Percentiles rank a stretch among this genome's conserved stretches.
Evolutionary conservation across 2,888 invertebrate species (phyloP).

Genomic region (Scaptomyza caliginosa): DNA sequence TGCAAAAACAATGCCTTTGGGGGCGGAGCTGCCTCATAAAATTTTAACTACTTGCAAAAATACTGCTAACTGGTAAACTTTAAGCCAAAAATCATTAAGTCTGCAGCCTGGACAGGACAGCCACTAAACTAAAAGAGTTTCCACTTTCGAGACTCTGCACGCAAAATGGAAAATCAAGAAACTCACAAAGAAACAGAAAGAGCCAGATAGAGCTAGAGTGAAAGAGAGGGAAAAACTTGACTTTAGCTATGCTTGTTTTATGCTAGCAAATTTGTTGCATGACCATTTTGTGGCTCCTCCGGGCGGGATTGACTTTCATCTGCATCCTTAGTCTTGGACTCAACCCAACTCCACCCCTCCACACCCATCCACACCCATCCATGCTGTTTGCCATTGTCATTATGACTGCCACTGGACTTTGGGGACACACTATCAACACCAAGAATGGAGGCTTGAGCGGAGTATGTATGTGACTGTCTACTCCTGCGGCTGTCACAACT

Average conservation of each 20-base stretch:
- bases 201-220: background rate
- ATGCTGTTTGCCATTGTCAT: conserved; percentile 56
- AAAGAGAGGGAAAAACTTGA: conserved; percentile 7
- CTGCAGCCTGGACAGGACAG: conserved; percentile 55
- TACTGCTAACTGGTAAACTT: conserved; percentile 78
- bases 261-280: conserved; percentile 68
- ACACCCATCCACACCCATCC: background rate
- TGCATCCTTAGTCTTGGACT: background rate
- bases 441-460: background rate
- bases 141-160: conserved; percentile 21
- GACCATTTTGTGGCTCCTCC: conserved; percentile 66
- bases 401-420: conserved; percentile 66
- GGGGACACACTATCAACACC: conserved; percentile 43
- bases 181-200: background rate
- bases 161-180: conserved; percentile 2
- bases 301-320: conserved; percentile 27
- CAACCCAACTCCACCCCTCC: background rate
- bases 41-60: conserved; percentile 78
- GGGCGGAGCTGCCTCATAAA: conserved; percentile 64
- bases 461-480: conserved; percentile 27
- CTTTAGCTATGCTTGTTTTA: conserved; percentile 47
- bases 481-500: conserved; percentile 51
- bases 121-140: conserved; percentile 47
- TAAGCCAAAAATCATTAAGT: conserved; percentile 79
- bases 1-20: conserved; percentile 64